Conservation (phyloP, 1,140 invertebrate genomes). For the Proales similis region DNA sequence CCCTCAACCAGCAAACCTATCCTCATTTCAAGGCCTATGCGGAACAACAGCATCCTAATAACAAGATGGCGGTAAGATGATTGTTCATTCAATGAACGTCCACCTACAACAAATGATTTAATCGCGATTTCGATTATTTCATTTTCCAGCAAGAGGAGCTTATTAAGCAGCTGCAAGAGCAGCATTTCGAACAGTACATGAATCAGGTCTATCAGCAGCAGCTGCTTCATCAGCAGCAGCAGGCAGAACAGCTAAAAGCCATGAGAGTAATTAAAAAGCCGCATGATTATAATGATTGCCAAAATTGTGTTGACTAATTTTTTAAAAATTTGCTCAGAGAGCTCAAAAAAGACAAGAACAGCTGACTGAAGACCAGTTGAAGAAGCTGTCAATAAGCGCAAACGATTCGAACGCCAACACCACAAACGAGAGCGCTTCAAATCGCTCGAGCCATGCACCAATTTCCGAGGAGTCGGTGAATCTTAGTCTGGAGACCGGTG, state of each 20-base stretch:
- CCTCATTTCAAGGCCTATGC: conserved; percentile 37
- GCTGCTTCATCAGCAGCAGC: conserved; percentile 36
- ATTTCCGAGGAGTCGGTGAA: not conserved
- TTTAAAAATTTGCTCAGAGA: conserved; percentile 11
- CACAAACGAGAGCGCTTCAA: not conserved
- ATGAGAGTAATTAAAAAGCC: conserved; percentile 32
- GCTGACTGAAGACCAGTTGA: conserved; percentile 18
- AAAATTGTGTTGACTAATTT: not conserved
- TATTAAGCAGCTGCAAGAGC: conserved; percentile 84
- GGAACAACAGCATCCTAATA: conserved; percentile 33
- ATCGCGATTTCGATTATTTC: conserved; percentile 13
- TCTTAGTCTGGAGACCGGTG: not conserved
- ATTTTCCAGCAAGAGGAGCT: conserved; percentile 71
- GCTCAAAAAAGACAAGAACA: conserved; percentile 24
- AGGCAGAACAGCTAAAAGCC: conserved; percentile 30
- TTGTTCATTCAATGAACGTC: not conserved
- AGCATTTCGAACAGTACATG: conserved; percentile 97
- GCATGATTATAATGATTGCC: too few relatives aligned
- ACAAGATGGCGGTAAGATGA: not conserved
- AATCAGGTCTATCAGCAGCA: conserved; percentile 65
- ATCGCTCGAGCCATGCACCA: not conserved
- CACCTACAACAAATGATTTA: not conserved
- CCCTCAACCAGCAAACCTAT: conserved; percentile 36
- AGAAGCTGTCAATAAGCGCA: conserved; percentile 20
- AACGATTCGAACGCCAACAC: conserved; percentile 40